A percentile compares a stretch with the other conserved stretches of the same genome.
Evolutionary conservation across 1,140 invertebrate species (phyloP).

Genomic region (Pseudobourletiella spinata): DNA sequence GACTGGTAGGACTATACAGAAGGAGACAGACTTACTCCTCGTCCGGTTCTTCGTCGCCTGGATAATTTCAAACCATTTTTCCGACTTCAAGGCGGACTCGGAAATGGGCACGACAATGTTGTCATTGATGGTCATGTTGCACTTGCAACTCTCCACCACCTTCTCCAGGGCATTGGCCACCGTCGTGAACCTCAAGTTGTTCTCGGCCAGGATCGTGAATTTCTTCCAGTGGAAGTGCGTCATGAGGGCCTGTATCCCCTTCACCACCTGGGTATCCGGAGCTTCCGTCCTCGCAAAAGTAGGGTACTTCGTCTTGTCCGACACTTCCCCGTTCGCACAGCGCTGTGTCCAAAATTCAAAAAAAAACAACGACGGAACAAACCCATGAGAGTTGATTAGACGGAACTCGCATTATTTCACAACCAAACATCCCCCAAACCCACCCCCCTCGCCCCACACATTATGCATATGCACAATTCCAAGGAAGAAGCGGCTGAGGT

Average conservation of each 20-base stretch:
- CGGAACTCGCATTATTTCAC: no score
- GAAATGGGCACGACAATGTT: conserved; percentile 40
- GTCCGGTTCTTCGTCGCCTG: conserved; percentile 80
- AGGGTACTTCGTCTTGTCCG: conserved; percentile 57
- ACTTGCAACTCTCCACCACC: conserved; percentile 54
- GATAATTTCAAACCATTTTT: conserved; percentile 76
- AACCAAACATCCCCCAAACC: no score
- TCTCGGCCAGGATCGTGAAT: conserved; percentile 85
- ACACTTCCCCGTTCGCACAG: conserved; percentile 83
- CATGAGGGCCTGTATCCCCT: conserved; percentile 81
- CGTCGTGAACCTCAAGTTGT: conserved; percentile 54
- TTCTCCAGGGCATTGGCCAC: conserved; percentile 65
- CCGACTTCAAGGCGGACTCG: conserved; percentile 54
- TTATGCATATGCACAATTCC: no score
- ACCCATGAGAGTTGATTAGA: no score
- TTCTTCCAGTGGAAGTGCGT: conserved; percentile 86
- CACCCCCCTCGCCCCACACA: no score
- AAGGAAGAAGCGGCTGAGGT: no score
- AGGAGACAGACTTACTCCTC: conserved; percentile 77
- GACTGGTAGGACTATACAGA: no score
- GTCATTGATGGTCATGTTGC: conserved; percentile 74
- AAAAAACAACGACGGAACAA: conserved; percentile 9
- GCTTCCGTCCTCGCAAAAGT: conserved; percentile 92
- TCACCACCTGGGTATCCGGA: conserved; percentile 84
- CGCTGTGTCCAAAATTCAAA: conserved; percentile 54